Evolutionary conservation across 1,140 invertebrate species (phyloP).

Genomic region (Leptonema lineaticorne): DNA sequence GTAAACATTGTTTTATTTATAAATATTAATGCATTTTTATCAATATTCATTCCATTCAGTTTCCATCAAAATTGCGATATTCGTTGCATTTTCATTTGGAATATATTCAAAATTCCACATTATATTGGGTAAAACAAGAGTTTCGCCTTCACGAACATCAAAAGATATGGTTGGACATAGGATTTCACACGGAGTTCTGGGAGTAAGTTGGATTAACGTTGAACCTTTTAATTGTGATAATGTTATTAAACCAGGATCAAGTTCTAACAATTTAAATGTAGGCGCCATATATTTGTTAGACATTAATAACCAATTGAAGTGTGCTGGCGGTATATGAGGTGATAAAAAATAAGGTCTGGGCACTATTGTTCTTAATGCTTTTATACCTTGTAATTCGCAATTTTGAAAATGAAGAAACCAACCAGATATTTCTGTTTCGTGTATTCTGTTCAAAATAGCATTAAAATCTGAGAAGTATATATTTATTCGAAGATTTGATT

Average conservation of each 20-base stretch:
- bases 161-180: constrained; percentile 67
- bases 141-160: constrained; percentile 68
- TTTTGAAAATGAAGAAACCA: constrained; percentile 88
- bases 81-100: constrained; percentile 66
- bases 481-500: constrained; percentile 67
- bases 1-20: background rate
- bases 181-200: constrained; percentile 68
- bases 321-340: constrained; percentile 70
- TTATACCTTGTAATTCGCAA: constrained; percentile 75
- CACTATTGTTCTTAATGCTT: constrained; percentile 69
- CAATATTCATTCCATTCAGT: constrained; percentile 67
- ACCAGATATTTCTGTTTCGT: constrained; percentile 64
- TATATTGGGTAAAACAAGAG: constrained; percentile 69
- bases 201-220: constrained; percentile 64
- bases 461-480: constrained; percentile 63
- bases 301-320: constrained; percentile 80
- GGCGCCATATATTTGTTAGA: constrained; percentile 74
- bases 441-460: constrained; percentile 64
- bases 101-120: constrained; percentile 78
- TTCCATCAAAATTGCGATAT: constrained; percentile 74
- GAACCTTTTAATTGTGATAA: constrained; percentile 73
- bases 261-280: constrained; percentile 71
- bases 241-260: constrained; percentile 68
- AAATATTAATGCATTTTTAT: constrained; percentile 34
- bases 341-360: constrained; percentile 75